Conservation (phyloP, 2,888 invertebrate species). For the Xanthostigma xanthostigma region DNA sequence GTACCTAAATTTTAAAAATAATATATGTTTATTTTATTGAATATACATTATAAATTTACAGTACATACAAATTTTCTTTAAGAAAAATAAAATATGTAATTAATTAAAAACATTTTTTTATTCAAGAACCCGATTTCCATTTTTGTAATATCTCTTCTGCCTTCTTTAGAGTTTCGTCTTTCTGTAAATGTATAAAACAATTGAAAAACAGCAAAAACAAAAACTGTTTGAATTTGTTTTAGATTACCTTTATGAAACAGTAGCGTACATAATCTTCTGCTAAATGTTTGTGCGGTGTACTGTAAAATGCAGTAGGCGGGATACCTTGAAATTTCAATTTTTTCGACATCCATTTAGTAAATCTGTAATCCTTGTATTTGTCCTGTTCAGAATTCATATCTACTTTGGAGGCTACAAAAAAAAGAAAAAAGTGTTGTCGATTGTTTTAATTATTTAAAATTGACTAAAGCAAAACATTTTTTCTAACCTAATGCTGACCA, state of each 20-base stretch:
- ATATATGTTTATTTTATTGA: neutral
- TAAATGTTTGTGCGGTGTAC: constrained; percentile 56
- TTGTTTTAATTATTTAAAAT: neutral
- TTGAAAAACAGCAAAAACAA: constrained; percentile 7
- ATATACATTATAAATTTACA: neutral
- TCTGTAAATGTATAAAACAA: constrained; percentile 33
- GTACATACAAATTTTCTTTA: constrained; percentile 5
- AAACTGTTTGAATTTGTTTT: constrained; percentile 3
- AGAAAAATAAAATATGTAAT: neutral
- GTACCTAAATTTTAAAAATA: constrained; percentile 17
- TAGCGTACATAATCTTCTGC: constrained; percentile 81
- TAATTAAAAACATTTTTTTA: neutral
- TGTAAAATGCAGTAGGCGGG: constrained; percentile 90
- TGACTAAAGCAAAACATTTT: neutral
- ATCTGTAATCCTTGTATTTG: constrained; percentile 70
- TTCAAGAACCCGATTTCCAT: constrained; percentile 29
- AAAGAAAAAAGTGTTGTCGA: neutral
- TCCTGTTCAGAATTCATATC: constrained; percentile 56
- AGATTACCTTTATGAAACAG: constrained; percentile 78
- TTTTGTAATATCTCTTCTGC: constrained; percentile 47
- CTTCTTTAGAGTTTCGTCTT: constrained; percentile 55
- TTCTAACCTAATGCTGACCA: constrained; percentile 58
- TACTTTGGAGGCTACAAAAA: constrained; percentile 41
- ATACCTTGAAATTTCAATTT: constrained; percentile 86
- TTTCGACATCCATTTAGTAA: constrained; percentile 92